Base-by-base conservation (phyloP, 2,113 vertebrate genomes). In the Perca flavescens region DNA sequence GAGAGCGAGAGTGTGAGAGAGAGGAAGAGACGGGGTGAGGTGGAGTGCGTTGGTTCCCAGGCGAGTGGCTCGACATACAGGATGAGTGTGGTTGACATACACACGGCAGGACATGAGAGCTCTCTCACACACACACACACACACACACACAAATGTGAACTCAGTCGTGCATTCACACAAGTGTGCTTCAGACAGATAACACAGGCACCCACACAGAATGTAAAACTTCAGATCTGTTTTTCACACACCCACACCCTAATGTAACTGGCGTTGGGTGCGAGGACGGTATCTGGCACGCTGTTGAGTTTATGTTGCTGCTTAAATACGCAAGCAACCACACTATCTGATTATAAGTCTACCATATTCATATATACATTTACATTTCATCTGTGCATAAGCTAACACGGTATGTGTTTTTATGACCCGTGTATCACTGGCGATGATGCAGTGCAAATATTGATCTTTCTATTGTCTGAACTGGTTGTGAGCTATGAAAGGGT, bases 51-150 rank as follows among this genome's bases (percentile, higher is more conserved):
- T 2, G 9, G 86, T 95, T 95, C 94, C 89, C 95, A 95, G 90
- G 87, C 94, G 92, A 90, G 95, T 94, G 95, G 95, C 92, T 94
- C 75, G 64, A 86, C 75, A 65, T 73, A 94, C 93, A 95, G 93
- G 94, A 95, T 92, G 92, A 90, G 40, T 88, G 94, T 90, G 94
- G 95, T 95, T 93, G 88, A 47, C 90, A 68, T 70, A 47, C 73
- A 74, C 82, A 31, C 80, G 76, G 74, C 71, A 81, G 68, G 77
- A 89, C 89, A 79, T 31, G 75, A 82, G 57, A 49, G 31, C 76
- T 64, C 43, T 57, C 78, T 31, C 57, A 73, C 79, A 28, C 79
- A 80, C 31, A 71, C 68, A 66, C 58, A 64, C 43, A 54, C 56
- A 74, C 56, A 77, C 47, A 77, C 54, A 69, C 68, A 76, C 77